Conservation (phyloP, 1,140 invertebrate species). For the Lysiphlebus fabarum region DNA sequence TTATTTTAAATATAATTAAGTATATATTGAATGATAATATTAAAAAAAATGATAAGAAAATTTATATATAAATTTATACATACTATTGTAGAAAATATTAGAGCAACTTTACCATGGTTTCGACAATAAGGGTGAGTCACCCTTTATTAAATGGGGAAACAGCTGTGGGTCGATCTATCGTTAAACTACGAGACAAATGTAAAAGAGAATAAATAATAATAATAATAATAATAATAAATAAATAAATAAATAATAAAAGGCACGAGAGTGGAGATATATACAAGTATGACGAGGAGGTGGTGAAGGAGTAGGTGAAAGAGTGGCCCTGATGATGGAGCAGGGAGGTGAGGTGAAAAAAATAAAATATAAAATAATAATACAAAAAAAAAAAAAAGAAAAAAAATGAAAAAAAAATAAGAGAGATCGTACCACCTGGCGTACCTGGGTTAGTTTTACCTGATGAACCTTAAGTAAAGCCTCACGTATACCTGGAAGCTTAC, state of each 20-base stretch:
- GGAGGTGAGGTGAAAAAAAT: too few species aligned
- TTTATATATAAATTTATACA: background rate
- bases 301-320: slow-evolving; percentile 29
- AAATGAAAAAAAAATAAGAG: slow-evolving; percentile 33
- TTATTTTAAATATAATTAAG: too few species aligned
- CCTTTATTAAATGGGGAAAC: slow-evolving; percentile 42
- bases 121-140: slow-evolving; percentile 46
- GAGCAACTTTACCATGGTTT: slow-evolving; percentile 24
- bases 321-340: too few species aligned
- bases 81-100: background rate
- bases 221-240: too few species aligned
- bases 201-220: slow-evolving; percentile 17
- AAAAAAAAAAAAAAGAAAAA: slow-evolving; percentile 36
- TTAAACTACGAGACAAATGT: slow-evolving; percentile 19
- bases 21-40: too few species aligned
- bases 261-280: slow-evolving; percentile 18
- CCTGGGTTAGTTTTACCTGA: slow-evolving; percentile 48
- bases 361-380: too few species aligned
- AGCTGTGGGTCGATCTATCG: slow-evolving; percentile 44
- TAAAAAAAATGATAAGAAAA: slow-evolving; percentile 1
- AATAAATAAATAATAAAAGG: too few species aligned
- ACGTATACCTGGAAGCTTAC: slow-evolving; percentile 15
- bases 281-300: slow-evolving; percentile 30
- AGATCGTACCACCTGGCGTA: slow-evolving; percentile 49
- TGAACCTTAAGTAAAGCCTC: slow-evolving; percentile 27